Evolutionary conservation across 2,888 invertebrate species (phyloP).

Genomic region (Idaea dimidiata): DNA sequence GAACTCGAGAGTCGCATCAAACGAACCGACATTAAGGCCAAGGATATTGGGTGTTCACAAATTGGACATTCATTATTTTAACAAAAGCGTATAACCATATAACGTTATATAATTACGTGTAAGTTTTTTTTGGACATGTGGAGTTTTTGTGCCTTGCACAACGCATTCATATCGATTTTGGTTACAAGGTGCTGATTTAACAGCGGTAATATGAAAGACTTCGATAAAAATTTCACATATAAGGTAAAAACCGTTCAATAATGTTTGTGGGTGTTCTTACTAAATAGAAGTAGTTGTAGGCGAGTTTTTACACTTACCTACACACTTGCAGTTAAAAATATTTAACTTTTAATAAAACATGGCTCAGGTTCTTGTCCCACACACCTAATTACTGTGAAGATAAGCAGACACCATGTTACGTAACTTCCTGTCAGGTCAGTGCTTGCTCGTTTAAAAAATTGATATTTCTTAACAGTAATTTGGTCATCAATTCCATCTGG

Average conservation of each 20-base stretch:
- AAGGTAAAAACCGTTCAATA: constrained; percentile 15
- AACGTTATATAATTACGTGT: constrained; percentile 61
- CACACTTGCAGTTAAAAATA: constrained; percentile 45
- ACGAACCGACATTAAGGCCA: constrained; percentile 68
- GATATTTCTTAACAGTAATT: constrained; percentile 34
- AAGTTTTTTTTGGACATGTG: constrained; percentile 46
- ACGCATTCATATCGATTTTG: constrained; percentile 25
- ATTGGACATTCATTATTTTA: constrained; percentile 68
- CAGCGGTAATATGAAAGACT: constrained; percentile 24
- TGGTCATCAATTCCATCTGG: constrained; percentile 28
- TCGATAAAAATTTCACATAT: constrained; percentile 17
- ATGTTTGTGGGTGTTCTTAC: not conserved
- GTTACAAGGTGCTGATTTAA: constrained; percentile 32
- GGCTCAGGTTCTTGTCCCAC: constrained; percentile 35
- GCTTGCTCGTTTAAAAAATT: constrained; percentile 25
- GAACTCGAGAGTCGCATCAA: constrained; percentile 54
- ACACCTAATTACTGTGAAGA: constrained; percentile 38
- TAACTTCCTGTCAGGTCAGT: constrained; percentile 36
- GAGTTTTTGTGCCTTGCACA: constrained; percentile 45
- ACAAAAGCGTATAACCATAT: constrained; percentile 63
- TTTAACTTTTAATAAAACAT: constrained; percentile 52
- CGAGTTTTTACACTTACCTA: constrained; percentile 9
- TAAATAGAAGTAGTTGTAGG: not conserved
- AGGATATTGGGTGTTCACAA: constrained; percentile 59
- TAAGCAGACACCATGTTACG: constrained; percentile 44